phyloP scores from a whole-genome alignment of 1,140 invertebrate species.

The Drosophila baimaii region DNA sequence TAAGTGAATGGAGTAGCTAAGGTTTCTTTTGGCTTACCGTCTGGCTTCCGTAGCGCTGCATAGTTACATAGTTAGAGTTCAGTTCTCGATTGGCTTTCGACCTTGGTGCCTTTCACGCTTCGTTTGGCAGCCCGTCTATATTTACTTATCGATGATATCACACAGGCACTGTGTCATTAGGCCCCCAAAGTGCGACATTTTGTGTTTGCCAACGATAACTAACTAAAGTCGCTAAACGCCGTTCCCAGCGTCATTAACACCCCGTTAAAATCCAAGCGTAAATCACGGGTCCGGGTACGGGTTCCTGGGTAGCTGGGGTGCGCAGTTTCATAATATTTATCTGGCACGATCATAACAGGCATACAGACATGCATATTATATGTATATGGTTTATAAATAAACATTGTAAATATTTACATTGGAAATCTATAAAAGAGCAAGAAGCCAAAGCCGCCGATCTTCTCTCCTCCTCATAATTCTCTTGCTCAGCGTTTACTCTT shows the following conservation, averaged over 20 bases:
- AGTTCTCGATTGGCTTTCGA: slow-evolving; percentile 39
- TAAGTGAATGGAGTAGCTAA: slow-evolving; percentile 60
- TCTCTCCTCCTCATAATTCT: slow-evolving; percentile 54
- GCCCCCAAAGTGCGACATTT: slow-evolving; percentile 45
- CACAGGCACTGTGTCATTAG: slow-evolving; percentile 37
- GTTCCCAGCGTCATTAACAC: slow-evolving; percentile 58
- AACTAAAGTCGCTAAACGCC: slow-evolving; percentile 48
- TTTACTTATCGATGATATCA: slow-evolving; percentile 60
- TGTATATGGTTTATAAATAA: slow-evolving; percentile 74
- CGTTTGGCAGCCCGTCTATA: slow-evolving; percentile 51
- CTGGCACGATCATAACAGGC: slow-evolving; percentile 60
- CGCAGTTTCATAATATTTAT: slow-evolving; percentile 73
- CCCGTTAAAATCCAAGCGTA: slow-evolving; percentile 41
- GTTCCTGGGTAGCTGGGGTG: too few species aligned
- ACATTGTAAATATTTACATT: slow-evolving; percentile 80
- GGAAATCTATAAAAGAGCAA: slow-evolving; percentile 50
- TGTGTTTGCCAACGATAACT: slow-evolving; percentile 42
- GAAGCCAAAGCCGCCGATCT: slow-evolving; percentile 17
- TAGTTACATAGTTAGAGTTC: slow-evolving; percentile 24
- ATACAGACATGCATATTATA: slow-evolving; percentile 29
- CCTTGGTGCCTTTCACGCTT: slow-evolving; percentile 66
- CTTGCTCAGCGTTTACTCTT: neutral
- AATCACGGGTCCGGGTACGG: slow-evolving; percentile 25
- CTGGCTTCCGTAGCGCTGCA: slow-evolving; percentile 22
- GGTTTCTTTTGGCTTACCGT: slow-evolving; percentile 11